These are phyloP conservation scores for Scomber colias DNA, from an alignment of 2,113 vertebrate genomes.

Conservation along the genomic window DNA sequence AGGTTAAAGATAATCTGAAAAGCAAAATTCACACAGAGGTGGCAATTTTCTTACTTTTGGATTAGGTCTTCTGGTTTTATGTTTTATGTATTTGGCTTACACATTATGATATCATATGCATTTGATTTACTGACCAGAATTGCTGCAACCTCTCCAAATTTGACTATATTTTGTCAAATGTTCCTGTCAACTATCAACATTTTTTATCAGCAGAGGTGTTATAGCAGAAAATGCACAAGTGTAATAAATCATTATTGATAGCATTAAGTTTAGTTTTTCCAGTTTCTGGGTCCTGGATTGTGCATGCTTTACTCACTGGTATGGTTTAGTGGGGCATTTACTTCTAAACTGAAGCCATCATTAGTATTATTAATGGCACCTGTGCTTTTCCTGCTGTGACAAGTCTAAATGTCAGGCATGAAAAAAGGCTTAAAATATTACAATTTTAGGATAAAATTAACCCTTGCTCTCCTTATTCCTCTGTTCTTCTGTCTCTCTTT, in stretches of 20 bases:
- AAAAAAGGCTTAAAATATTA: neutral
- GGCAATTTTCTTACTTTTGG: too few relatives aligned
- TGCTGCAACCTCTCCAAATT: too few relatives aligned
- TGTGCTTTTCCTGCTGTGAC: neutral
- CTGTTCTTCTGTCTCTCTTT: conserved; percentile 9
- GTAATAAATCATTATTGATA: neutral
- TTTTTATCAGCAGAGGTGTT: too few relatives aligned
- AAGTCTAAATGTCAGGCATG: neutral
- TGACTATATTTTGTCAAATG: too few relatives aligned
- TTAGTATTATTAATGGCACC: neutral
- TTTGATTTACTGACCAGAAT: too few relatives aligned
- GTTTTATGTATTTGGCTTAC: too few relatives aligned
- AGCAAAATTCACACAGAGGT: too few relatives aligned
- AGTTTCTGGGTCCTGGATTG: neutral
- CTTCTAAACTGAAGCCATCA: neutral
- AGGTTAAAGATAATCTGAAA: too few relatives aligned
- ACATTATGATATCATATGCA: too few relatives aligned
- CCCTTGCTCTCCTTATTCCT: neutral
- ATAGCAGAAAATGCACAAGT: neutral
- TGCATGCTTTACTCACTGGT: neutral
- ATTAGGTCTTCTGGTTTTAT: too few relatives aligned
- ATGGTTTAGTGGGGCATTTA: neutral
- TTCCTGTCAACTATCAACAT: too few relatives aligned
- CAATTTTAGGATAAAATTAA: neutral
- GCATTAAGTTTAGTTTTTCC: neutral